phyloP scores from a whole-genome alignment of 2,888 invertebrate species.

The Hybos culiciformis region DNA sequence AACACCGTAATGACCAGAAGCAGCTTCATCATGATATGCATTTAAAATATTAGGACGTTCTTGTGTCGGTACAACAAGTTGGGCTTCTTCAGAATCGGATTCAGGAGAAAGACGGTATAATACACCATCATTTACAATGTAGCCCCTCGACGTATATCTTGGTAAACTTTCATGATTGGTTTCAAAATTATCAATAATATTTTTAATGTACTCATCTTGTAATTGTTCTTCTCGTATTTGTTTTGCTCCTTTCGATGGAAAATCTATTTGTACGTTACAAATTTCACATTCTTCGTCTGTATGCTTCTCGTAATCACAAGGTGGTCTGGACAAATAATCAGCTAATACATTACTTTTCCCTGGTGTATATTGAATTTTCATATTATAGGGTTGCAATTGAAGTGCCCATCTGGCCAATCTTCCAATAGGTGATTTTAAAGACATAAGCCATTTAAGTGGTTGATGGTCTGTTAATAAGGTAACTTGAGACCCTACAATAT shows the following conservation, averaged over 20 bases:
- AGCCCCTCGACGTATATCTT: constrained; percentile 1
- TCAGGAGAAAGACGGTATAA: constrained; percentile 10
- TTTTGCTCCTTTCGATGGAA: constrained; percentile 3
- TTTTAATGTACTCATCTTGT: not conserved
- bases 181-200: constrained; percentile 1
- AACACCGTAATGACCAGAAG: not conserved
- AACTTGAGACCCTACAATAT: constrained; percentile 24
- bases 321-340: constrained; percentile 26
- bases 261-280: not conserved
- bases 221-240: not conserved
- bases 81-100: constrained; percentile 8
- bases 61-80: constrained; percentile 8
- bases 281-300: not conserved
- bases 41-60: not conserved
- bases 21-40: not conserved
- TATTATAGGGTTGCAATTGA: constrained; percentile 27
- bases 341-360: constrained; percentile 28
- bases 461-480: constrained; percentile 33
- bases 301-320: not conserved
- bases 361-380: constrained; percentile 25
- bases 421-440: constrained; percentile 28
- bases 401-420: constrained; percentile 35
- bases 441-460: constrained; percentile 34
- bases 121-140: constrained; percentile 6
- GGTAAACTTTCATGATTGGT: constrained; percentile 1